Base-by-base conservation (phyloP, 2,797 vertebrate species). In the Centropyge bicolor region DNA sequence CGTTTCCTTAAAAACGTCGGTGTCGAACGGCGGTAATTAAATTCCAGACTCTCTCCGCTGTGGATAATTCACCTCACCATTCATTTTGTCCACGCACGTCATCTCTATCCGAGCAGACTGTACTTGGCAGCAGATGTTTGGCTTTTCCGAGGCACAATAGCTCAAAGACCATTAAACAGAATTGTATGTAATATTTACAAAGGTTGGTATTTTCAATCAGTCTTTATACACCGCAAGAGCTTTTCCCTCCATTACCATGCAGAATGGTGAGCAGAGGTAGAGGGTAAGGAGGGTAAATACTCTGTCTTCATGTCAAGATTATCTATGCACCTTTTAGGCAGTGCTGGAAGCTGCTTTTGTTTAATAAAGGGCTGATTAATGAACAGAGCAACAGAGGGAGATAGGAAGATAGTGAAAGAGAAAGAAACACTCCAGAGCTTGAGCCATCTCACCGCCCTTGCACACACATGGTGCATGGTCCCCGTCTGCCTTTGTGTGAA, bases 331-430 rank as follows among this genome's bases (percentile, higher is more conserved):
- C 88, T 93, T 89, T 92, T 82, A 89, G 92, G 92, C 89, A 74
- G 83, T 4, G 86, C 91, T 88, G 80, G 77, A 80, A 85, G 91
- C 90, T 83, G 80, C 83, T 89, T 92, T 89, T 90, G 92, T 92
- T 94, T 93, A 92, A 93, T 93, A 93, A 90, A 94, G 56, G 75
- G 46, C 76, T 93, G 93, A 94, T 93, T 93, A 94, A 95, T 92
- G 90, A 93, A 90, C 3, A 41, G 67, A 83, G 87, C 82, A 76
- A 73, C 20, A n/a, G 78, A 56, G 65, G 64, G 55, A 87, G 70
- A 92, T 82, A 17, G 67, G 70, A 66, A 55, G 82, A 90, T 80
- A 89, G 70, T 83, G 45, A 54, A 71, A 80, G 69, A 74, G 69
- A 65, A 67, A 85, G 77, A 69, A 83, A 74, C 35, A 54, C 75